Base-by-base conservation (phyloP, 92 coral and sea anemone genomes). In the Galaxea fascicularis region DNA sequence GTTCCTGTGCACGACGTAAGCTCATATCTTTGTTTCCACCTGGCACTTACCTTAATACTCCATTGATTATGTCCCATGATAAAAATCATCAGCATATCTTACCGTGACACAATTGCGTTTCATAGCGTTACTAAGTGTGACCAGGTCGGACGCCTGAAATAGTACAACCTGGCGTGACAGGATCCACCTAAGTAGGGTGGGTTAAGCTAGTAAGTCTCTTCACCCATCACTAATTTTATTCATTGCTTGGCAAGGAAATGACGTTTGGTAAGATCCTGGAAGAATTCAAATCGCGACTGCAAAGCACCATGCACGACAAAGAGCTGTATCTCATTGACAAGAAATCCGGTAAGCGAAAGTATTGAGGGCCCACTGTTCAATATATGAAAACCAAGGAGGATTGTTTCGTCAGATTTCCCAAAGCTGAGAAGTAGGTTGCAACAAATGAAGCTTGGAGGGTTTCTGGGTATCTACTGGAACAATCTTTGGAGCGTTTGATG, bases 211-310 rank as follows among this genome's bases (percentile, higher is more conserved):
- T n/a, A n/a, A n/a, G n/a, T n/a, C n/a, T n/a, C n/a, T n/a, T n/a
- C n/a, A n/a, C 30, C 9, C 10, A 4, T 45, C n/a, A 14, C 10
- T 73, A 44, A 22, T 58, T 17, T 59, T 31, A 13, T 56, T 79
- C n/a, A 10, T 20, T 72, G 4, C 13, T 14, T 60, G 67, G 47
- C 24, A 66, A 97, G 99, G 99, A 97, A 82, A 91, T 97, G 98
- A 97, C 98, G 13, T 97, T 97, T 80, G 94, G 96, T 35, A 95
- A 97, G 72, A 91, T 97, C 53, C 74, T 97, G 46, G 86, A 92
- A 44, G 93, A 87, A 54, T 96, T 89, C 73, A 91, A 88, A 26
- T 83, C 95, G 8, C 88, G 98, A 44, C 94, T 94, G 86, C 80
- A 59, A 54, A 11, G 8, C 28, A 25, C 20, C 71, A 60, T 24